phyloP scores from a whole-genome alignment of 2,113 vertebrate genomes.

The Myotis yumanensis region DNA sequence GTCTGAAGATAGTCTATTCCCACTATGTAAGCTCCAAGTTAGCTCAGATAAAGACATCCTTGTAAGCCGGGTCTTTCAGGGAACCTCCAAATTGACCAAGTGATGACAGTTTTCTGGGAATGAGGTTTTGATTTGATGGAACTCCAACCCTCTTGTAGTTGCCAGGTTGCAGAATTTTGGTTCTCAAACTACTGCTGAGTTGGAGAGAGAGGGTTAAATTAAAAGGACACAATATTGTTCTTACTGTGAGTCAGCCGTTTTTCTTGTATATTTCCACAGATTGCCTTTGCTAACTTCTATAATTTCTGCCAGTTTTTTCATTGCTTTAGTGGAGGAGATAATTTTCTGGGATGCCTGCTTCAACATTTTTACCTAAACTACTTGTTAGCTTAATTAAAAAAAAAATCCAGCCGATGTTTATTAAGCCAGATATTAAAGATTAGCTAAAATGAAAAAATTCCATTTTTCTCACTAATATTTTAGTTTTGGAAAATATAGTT shows the following conservation, averaged over 20 bases:
- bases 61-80: too few species aligned
- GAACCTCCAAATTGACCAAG: too few species aligned
- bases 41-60: neutral
- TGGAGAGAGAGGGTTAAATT: neutral
- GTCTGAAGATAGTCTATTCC: neutral
- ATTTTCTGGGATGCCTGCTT: neutral
- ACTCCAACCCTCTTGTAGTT: neutral
- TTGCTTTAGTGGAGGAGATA: neutral
- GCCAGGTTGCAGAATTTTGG: neutral
- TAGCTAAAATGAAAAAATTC: neutral
- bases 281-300: neutral
- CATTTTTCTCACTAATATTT: neutral
- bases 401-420: neutral
- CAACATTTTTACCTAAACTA: neutral
- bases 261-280: neutral
- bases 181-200: neutral
- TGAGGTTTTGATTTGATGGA: neutral
- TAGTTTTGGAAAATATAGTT: constrained; percentile 8
- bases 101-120: neutral
- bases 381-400: neutral
- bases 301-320: neutral
- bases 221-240: neutral
- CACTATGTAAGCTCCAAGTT: neutral
- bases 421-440: neutral
- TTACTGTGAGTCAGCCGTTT: neutral